These are phyloP conservation scores for Formicarius rufipectus DNA, from an alignment of 2,113 vertebrate species.

Conservation along the genomic window DNA sequence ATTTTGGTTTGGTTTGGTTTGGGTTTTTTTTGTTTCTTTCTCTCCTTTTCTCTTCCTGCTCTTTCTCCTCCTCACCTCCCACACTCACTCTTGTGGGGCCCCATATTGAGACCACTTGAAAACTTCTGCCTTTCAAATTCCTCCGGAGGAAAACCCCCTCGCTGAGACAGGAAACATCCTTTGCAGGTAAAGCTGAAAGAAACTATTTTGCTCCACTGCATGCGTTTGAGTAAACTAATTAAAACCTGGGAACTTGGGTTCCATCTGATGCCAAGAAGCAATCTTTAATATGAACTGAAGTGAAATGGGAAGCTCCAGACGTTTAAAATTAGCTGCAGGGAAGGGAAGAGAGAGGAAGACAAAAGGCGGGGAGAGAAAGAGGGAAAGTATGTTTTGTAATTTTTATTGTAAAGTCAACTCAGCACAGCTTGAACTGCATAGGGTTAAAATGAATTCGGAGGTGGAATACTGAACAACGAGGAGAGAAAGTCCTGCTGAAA, in stretches of 20 bases:
- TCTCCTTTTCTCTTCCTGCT: neutral
- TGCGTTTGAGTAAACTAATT: constrained; percentile 56
- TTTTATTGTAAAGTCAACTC: neutral
- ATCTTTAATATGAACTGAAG: constrained; percentile 4
- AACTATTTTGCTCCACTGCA: constrained; percentile 16
- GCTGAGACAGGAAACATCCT: constrained; percentile 33
- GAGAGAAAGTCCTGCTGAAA: neutral
- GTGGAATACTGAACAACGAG: neutral
- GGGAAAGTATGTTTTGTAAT: neutral
- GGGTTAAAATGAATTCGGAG: constrained; percentile 27
- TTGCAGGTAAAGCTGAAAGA: constrained; percentile 64
- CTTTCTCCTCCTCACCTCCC: constrained; percentile 33
- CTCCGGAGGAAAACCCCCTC: neutral
- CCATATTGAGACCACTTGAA: constrained; percentile 40
- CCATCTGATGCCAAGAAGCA: constrained; percentile 8
- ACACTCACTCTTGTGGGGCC: neutral
- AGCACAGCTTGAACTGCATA: neutral
- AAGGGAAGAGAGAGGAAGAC: neutral
- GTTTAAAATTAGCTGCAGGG: neutral
- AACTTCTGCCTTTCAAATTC: constrained; percentile 31
- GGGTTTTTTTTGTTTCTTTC: neutral
- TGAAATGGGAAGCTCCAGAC: constrained; percentile 29
- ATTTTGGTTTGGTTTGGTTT: too few relatives aligned
- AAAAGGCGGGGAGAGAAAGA: neutral
- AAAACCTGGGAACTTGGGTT: constrained; percentile 43